Evolutionary conservation across 2,888 invertebrate species (phyloP).

Genomic region (Gasteruption jaculator): DNA sequence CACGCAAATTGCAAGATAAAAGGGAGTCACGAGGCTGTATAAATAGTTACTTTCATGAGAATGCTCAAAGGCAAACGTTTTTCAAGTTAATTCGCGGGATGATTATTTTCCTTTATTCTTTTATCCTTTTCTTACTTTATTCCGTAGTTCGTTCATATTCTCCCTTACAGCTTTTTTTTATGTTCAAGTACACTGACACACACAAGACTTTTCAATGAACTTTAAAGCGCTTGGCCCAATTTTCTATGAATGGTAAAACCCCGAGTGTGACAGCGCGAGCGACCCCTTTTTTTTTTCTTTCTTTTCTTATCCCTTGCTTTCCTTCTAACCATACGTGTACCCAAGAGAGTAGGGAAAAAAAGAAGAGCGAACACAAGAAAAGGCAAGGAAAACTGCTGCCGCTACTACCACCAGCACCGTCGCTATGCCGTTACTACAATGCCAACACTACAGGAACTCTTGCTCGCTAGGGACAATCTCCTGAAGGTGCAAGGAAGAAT

Average conservation of each 20-base stretch:
- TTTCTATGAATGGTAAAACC: conserved; percentile 33
- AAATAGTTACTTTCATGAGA: no score
- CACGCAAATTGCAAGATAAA: conserved; percentile 6
- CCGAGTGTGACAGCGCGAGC: conserved; percentile 35
- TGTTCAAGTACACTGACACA: conserved; percentile 9
- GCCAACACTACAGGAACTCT: no score
- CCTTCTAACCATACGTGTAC: no score
- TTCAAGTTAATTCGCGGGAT: conserved; percentile 3
- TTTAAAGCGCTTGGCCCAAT: conserved; percentile 40
- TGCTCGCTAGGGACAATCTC: no score
- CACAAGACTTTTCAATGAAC: conserved; percentile 31
- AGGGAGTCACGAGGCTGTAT: no score
- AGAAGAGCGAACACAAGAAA: no score
- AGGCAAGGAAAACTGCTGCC: not conserved
- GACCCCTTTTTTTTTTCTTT: conserved; percentile 27
- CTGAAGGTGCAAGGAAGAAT: no score
- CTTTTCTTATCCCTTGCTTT: conserved; percentile 6
- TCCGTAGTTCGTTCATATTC: not conserved
- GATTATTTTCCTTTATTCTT: conserved; percentile 2
- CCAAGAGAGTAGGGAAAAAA: no score
- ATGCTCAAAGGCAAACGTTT: conserved; percentile 3
- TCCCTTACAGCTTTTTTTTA: no score
- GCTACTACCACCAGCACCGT: no score
- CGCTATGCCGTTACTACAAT: no score
- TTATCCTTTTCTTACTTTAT: not conserved